Base-by-base conservation (phyloP, 2,888 invertebrate genomes). In the Euplagia quadripunctaria region DNA sequence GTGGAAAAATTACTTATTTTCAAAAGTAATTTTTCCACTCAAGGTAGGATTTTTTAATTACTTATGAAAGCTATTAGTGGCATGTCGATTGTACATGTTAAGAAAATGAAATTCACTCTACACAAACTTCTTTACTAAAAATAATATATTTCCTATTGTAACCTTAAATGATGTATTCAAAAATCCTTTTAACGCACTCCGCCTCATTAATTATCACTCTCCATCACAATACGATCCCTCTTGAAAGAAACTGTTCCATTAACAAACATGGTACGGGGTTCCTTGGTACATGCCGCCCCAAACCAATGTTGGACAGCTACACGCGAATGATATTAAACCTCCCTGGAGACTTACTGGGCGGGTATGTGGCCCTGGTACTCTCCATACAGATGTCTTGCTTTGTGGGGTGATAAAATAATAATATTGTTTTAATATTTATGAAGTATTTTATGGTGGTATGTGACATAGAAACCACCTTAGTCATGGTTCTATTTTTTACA, bases 311-410 rank as follows among this genome's bases (percentile, higher is more conserved):
- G 73, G 87, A 85, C 87, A 86, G 89, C 66, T 85, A 91, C 91
- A 90, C 73, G 87, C 82, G 83, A 91, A 90, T 81, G 84, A 86
- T 88, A 90, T 91, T 91, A 90, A 88, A 78, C 67, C 78, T 90
- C 91, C 86, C 87, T 12, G 43, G 88, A 83, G 89, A 85, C 14
- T 58, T 64, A 4, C 63, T 51, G 4, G 41, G 41, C 41, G 63
- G 51, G 61, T 70, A 80, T 85, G 84, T 77, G 42, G 64, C 79
- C 83, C 85, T 85, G 76, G 85, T 89, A 85, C 77, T 79, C 78
- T 51, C 66, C 51, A 68, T 72, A 73, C 80, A 82, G 80, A 81
- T 86, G 82, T 79, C 74, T 68, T 52, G 31, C 73, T 63, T 73
- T 74, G 71, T 82, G 55, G 74, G 67, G 70, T 63, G 70, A 67